Base-by-base conservation (phyloP, 2,888 invertebrate species). In the Exephanes ischioxanthus region DNA sequence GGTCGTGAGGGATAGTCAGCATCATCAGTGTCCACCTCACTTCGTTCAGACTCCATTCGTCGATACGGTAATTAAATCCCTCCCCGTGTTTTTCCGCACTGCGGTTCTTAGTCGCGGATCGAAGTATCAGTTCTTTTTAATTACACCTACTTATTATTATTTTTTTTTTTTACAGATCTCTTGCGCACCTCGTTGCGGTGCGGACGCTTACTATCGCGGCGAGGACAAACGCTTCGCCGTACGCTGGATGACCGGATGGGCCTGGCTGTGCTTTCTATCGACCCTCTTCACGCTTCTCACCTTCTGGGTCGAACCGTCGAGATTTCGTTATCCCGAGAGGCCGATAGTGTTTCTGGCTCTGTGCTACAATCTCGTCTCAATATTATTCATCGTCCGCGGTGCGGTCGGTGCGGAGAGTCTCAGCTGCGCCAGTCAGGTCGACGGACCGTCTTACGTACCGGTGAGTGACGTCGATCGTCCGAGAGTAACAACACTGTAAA, bases 261-360 rank as follows among this genome's bases (percentile, higher is more conserved):
- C 98, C 0, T 96, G 97, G 93, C 94, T 97, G 41, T 97, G 97
- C 86, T 95, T 97, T 91, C 95, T 97, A 0, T 96, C 98, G 19
- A 98, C 98, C 0, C 95, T 97, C 0, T 98, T 99, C 93, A 97
- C 97, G 0, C 94, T 97, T 89, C 95, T 97, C 72, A 99, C 99
- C 0, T 98, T 98, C 94, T 96, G 98, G 94, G 97, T 98, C 58
- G 98, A 99, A 92, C 97, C 98, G 45, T 96, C 97, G 53, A 95
- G 99, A 76, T 99, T 99, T 93, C 96, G 97, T 58, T 99, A 99
- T 94, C 99, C 99, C 0, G 99, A 99, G 92, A 95, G 98, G 66
- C 98, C 99, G 0, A 97, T 98, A 55, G 96, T 99, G 82, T 99
- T 98, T 94, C 95, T 98, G 85, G 97, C 98, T 5, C 96, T 98